Percentiles rank a stretch among this genome's conserved stretches.
Evolutionary conservation across 2,113 vertebrate species (phyloP).

Genomic region (Danionella cerebrum): DNA sequence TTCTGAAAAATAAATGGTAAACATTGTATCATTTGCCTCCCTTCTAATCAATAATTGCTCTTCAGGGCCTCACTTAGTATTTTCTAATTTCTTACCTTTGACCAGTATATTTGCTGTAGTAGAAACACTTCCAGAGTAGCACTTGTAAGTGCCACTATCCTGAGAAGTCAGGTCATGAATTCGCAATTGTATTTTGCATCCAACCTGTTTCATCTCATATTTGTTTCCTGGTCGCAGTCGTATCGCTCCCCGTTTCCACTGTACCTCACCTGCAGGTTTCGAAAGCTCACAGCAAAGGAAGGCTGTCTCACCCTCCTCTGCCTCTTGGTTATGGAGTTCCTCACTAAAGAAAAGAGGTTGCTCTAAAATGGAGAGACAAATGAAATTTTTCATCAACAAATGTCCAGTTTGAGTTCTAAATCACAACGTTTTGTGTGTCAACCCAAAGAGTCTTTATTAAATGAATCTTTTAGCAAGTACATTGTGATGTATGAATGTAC

Average conservation of each 20-base stretch:
- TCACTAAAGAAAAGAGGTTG: slow-evolving; percentile 61
- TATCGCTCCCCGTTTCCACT: slow-evolving; percentile 75
- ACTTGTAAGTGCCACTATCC: slow-evolving; percentile 67
- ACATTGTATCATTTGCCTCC: neutral
- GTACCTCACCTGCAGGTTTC: slow-evolving; percentile 57
- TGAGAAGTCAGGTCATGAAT: slow-evolving; percentile 57
- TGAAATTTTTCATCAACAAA: no score
- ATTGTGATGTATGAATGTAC: no score
- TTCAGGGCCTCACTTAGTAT: neutral
- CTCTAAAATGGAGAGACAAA: slow-evolving; percentile 2
- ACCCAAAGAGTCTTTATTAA: no score
- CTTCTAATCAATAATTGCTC: no score
- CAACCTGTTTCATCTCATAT: slow-evolving; percentile 64
- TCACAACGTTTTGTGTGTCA: no score
- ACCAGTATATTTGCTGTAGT: slow-evolving; percentile 59
- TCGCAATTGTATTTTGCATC: slow-evolving; percentile 62
- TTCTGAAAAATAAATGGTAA: neutral
- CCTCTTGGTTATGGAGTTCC: slow-evolving; percentile 73
- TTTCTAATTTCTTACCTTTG: slow-evolving; percentile 52
- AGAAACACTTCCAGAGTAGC: slow-evolving; percentile 46
- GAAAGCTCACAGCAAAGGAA: slow-evolving; percentile 78
- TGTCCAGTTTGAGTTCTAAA: no score
- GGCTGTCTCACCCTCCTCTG: slow-evolving; percentile 67
- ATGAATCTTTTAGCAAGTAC: no score
- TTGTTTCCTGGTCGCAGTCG: slow-evolving; percentile 63